Evolutionary conservation across 1,140 invertebrate genomes (phyloP), one percentile per base, ranked within the genome.

Genomic region (Himalopsyche phryganea): DNA sequence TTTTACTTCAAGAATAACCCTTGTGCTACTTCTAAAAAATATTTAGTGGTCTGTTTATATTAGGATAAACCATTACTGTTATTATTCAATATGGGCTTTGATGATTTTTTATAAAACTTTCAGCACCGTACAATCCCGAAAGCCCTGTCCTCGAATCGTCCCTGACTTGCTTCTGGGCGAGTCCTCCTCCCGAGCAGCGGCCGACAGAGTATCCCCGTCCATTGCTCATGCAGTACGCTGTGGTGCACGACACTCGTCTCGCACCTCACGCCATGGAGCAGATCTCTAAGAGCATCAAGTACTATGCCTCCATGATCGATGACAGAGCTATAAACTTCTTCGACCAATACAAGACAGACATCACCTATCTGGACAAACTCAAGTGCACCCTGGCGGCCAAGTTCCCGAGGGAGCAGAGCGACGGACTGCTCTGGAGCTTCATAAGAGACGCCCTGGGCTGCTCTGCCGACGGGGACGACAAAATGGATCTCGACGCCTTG

Each of bases 101-200:
- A n/a, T n/a, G n/a, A n/a, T n/a, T n/a, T n/a, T n/a, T n/a, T 28
- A 9, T 28, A 9, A 5, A 28, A 28, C 61, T 82, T 84, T 50
- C 69, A 95, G 91, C 94, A 38, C 92, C 92, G 4, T 96, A 93
- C 68, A 88, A 91, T 71, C 84, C 83, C 45, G 87, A 89, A 67
- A 88, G 84, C 65, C 82, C 82, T 42, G 87, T 86, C 18, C 76
- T 89, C 54, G 89, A 90, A 66, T 91, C 90, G 1, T 85, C 86
- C 54, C 83, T 95, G 35, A 89, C 90, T 49, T 88, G 91, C 50
- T 97, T 91, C 71, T 97, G 94, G 94, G 93, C 96, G 1, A 86
- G 94, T 76, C 94, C 95, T 14, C 94, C 94, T 11, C 88, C 90
- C 28, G 94, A 97, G 77, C 89, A 90, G 66, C 84, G 89, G 66